Percentiles rank a stretch among this genome's conserved stretches.
These are phyloP conservation scores for Corythornis leucogaster DNA, from an alignment of 2,797 vertebrate genomes.

Conservation along the genomic window DNA sequence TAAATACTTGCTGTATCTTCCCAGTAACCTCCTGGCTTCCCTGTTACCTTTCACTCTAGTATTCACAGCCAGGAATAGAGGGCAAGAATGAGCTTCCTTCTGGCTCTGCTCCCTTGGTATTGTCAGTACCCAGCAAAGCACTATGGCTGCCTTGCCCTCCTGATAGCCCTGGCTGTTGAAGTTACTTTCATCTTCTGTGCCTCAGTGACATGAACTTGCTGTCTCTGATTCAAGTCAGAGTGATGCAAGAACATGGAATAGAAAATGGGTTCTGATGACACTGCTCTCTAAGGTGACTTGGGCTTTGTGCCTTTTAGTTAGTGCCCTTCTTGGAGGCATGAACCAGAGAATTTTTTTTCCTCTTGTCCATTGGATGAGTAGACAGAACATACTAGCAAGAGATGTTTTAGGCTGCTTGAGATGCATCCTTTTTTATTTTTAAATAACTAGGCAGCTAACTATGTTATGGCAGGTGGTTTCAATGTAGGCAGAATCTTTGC, in stretches of 20 bases:
- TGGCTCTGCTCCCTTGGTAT: neutral
- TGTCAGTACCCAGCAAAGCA: neutral
- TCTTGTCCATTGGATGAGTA: neutral
- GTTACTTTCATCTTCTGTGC: neutral
- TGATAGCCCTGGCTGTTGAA: neutral
- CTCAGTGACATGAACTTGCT: neutral
- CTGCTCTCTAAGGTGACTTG: neutral
- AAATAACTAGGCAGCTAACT: neutral
- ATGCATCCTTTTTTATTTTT: rapidly evolving
- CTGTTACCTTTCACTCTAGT: neutral
- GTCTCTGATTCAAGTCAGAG: neutral
- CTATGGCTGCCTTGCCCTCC: neutral
- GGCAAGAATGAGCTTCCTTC: neutral
- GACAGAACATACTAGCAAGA: neutral
- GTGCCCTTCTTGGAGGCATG: neutral
- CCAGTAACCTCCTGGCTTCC: neutral
- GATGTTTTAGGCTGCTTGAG: neutral
- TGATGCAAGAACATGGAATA: neutral
- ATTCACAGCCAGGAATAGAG: neutral
- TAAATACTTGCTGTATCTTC: neutral
- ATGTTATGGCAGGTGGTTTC: neutral
- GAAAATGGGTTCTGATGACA: neutral
- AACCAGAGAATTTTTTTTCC: neutral
- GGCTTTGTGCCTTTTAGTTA: neutral
- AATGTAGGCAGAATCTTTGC: neutral